These are phyloP conservation scores for Tribolium madens DNA, from an alignment of 1,140 invertebrate genomes.

Conservation along the genomic window DNA sequence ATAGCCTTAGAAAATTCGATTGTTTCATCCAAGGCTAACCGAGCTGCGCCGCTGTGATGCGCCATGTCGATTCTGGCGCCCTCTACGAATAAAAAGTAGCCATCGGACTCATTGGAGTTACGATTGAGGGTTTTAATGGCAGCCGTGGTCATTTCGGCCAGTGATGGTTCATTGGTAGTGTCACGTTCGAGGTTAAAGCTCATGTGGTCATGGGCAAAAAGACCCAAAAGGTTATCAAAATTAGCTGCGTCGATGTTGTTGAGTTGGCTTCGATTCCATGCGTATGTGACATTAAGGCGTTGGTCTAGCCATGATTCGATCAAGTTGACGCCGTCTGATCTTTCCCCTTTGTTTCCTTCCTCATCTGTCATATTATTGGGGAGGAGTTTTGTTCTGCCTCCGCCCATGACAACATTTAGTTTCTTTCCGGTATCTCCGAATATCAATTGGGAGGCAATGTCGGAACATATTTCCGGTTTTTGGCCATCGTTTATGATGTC, in stretches of 20 bases:
- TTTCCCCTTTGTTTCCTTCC: slow-evolving; percentile 66
- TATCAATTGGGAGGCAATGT: slow-evolving; percentile 83
- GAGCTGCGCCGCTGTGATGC: slow-evolving; percentile 74
- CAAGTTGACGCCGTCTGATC: slow-evolving; percentile 67
- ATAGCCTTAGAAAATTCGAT: slow-evolving; percentile 76
- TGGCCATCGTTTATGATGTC: slow-evolving; percentile 67
- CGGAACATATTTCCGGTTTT: slow-evolving; percentile 70
- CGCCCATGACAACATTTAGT: slow-evolving; percentile 79
- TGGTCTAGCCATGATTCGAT: slow-evolving; percentile 67
- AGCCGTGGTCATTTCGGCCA: slow-evolving; percentile 83
- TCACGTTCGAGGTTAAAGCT: slow-evolving; percentile 70
- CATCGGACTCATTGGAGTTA: slow-evolving; percentile 76
- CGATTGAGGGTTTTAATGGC: slow-evolving; percentile 81
- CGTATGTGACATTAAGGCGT: slow-evolving; percentile 68
- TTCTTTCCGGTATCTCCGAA: slow-evolving; percentile 74
- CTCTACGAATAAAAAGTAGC: slow-evolving; percentile 78
- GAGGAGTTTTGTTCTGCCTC: slow-evolving; percentile 79
- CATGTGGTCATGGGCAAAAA: slow-evolving; percentile 69
- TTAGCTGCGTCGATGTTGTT: slow-evolving; percentile 52
- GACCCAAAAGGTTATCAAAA: slow-evolving; percentile 71
- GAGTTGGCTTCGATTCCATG: slow-evolving; percentile 72
- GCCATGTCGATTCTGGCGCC: slow-evolving; percentile 79
- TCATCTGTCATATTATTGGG: slow-evolving; percentile 72
- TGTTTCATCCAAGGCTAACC: slow-evolving; percentile 75
- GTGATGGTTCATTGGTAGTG: slow-evolving; percentile 69